Conservation (phyloP, 2,888 invertebrate genomes). For the Drosophila kanekoi region DNA sequence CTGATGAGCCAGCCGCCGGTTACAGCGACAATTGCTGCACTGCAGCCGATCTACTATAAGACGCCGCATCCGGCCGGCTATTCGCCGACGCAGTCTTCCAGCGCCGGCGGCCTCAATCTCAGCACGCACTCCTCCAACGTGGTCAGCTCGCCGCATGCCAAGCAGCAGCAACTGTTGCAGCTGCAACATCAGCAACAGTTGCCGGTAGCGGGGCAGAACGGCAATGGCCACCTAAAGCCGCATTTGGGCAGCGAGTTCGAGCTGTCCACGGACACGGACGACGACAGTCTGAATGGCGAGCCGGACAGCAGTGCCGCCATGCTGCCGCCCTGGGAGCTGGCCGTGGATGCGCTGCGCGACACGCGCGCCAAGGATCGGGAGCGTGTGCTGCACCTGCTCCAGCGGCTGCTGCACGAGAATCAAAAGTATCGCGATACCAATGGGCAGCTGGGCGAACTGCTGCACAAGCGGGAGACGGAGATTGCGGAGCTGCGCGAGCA, state of each 20-base stretch:
- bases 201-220: conserved; percentile 13
- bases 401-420: conserved; percentile 83
- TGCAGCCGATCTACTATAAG: conserved; percentile 58
- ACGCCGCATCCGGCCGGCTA: conserved; percentile 62
- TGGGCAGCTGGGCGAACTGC: conserved; percentile 80
- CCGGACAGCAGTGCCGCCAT: conserved; percentile 85
- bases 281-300: conserved; percentile 86
- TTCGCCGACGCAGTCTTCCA: conserved; percentile 82
- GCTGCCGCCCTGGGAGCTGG: conserved; percentile 84
- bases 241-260: conserved; percentile 88
- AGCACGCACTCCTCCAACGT: conserved; percentile 83
- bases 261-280: conserved; percentile 90
- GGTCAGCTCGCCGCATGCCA: conserved; percentile 79
- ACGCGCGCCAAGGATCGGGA: conserved; percentile 83
- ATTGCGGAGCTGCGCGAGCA: conserved; percentile 83
- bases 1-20: conserved; percentile 76
- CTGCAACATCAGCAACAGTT: conserved; percentile 31
- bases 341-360: conserved; percentile 83
- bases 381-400: conserved; percentile 83
- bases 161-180: conserved; percentile 43
- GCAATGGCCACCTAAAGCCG: conserved; percentile 40
- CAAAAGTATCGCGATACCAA: conserved; percentile 83
- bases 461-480: conserved; percentile 82
- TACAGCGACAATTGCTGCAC: conserved; percentile 50
- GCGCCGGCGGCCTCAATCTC: conserved; percentile 72